These are phyloP conservation scores for Catharus minimus DNA, from an alignment of 2,113 vertebrate genomes.

Conservation along the genomic window DNA sequence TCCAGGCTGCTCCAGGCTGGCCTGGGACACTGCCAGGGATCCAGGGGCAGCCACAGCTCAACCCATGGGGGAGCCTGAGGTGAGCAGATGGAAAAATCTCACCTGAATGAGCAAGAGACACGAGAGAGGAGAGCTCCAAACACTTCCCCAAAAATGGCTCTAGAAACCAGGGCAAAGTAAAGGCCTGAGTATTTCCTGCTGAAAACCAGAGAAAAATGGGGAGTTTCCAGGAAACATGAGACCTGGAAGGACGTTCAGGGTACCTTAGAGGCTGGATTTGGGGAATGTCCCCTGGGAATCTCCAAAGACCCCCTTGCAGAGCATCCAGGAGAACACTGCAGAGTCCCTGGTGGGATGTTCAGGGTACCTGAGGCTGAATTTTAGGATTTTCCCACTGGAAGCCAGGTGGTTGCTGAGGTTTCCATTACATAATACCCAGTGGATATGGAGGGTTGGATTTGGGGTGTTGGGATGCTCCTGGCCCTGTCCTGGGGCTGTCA, in stretches of 20 bases:
- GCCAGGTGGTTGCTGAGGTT: background rate
- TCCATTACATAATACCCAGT: fast-evolving
- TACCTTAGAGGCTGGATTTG: background rate
- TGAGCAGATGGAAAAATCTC: background rate
- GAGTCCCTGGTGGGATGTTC: background rate
- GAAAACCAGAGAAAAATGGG: background rate
- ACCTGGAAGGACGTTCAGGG: background rate
- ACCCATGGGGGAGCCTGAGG: too few species aligned
- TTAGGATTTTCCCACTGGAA: background rate
- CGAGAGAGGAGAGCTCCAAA: too few species aligned
- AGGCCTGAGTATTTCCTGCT: background rate
- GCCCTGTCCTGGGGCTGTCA: background rate
- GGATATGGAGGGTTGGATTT: fast-evolving
- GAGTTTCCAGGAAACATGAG: background rate
- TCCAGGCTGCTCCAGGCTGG: background rate
- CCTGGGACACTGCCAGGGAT: background rate
- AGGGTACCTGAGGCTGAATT: background rate
- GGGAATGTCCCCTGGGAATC: background rate
- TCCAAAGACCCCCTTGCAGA: background rate
- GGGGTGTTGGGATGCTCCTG: background rate
- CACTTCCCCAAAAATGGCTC: background rate
- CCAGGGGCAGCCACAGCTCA: background rate
- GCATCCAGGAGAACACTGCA: background rate
- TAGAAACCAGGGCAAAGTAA: background rate
- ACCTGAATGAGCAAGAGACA: background rate